Conservation (phyloP, 2,797 vertebrate species). For the Prunella strophiata region DNA sequence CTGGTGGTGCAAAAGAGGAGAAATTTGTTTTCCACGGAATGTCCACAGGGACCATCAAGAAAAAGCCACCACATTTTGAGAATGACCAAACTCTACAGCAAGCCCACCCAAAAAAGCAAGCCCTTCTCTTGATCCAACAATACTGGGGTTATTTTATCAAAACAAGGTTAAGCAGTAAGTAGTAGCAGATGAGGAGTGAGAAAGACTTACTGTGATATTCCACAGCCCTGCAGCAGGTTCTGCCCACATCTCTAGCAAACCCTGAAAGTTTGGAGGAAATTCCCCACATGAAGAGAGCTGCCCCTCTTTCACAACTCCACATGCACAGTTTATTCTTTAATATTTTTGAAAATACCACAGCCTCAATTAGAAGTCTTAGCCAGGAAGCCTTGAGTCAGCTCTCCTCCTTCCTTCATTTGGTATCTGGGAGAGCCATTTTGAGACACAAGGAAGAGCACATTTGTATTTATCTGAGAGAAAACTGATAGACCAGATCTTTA, state of each 20-base stretch:
- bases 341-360: neutral
- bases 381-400: neutral
- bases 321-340: neutral
- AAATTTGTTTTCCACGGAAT: neutral
- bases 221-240: neutral
- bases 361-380: neutral
- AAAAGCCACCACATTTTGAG: neutral
- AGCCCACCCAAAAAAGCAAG: neutral
- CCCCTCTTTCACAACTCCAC: neutral
- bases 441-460: neutral
- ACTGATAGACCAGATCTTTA: neutral
- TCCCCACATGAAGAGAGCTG: neutral
- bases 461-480: neutral
- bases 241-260: neutral
- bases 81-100: neutral
- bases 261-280: neutral
- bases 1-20: neutral
- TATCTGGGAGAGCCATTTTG: neutral
- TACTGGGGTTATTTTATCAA: neutral
- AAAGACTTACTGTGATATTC: neutral
- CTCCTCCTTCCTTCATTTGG: neutral
- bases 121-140: neutral
- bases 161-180: neutral
- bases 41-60: neutral
- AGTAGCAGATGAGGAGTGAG: neutral